Conservation (phyloP, 2,113 vertebrate species). For the Brachionichthys hirsutus region DNA sequence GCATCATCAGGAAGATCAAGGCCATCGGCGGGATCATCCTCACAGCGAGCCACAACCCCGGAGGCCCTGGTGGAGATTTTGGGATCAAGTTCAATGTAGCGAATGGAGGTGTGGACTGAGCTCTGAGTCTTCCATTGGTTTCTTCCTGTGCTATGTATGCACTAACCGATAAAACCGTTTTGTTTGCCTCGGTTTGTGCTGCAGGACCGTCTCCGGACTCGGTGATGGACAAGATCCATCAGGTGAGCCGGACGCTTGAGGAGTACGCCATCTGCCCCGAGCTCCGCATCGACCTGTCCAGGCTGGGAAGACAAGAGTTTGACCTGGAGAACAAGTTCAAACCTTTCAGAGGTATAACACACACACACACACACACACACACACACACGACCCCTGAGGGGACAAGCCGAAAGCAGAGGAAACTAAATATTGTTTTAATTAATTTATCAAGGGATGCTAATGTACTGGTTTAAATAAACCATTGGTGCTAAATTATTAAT, state of each 20-base stretch:
- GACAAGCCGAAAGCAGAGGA: no score
- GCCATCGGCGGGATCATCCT: conserved; percentile 96
- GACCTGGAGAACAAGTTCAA: conserved; percentile 99
- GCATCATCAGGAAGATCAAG: conserved; percentile 98
- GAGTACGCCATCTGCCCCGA: conserved; percentile 96
- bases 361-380: no score
- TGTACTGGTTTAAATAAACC: no score
- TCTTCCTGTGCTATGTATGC: background rate
- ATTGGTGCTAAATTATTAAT: no score
- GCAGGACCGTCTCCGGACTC: conserved; percentile 91
- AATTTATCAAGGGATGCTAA: no score
- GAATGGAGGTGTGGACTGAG: conserved; percentile 86
- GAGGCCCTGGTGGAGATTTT: conserved; percentile 94
- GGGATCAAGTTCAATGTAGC: conserved; percentile 97
- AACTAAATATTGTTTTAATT: no score
- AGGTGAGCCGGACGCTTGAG: conserved; percentile 96
- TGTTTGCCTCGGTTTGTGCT: background rate
- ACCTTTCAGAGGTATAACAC: conserved; percentile 91
- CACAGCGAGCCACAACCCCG: conserved; percentile 95
- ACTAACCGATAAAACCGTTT: background rate
- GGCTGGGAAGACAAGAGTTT: conserved; percentile 95
- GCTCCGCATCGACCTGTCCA: conserved; percentile 91
- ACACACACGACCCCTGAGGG: no score
- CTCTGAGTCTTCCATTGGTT: background rate
- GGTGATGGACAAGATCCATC: conserved; percentile 93